Base-by-base conservation (phyloP, 2,113 vertebrate genomes). In the Clarias gariepinus region DNA sequence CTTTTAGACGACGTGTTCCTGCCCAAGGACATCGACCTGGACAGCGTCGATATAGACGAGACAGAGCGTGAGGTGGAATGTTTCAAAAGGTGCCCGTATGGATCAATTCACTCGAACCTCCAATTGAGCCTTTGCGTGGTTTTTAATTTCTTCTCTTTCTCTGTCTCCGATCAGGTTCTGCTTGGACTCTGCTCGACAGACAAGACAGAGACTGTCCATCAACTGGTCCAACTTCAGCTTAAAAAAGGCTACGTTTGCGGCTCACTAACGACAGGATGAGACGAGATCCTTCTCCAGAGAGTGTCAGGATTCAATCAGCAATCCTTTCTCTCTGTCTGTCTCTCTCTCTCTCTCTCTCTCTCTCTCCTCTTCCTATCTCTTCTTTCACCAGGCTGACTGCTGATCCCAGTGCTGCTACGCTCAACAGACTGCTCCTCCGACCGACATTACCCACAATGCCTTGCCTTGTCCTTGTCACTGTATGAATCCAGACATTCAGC, bases 201-300 rank as follows among this genome's bases (percentile, higher is more conserved):
- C 96, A 15, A 96, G 98, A 84, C 98, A 99, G 85, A 96, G 98
- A 90, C 96, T 99, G 87, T 98, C 98, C 89, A 97, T 99, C 96
- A 99, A 99, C 96, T 99, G 98, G 98, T 98, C 98, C 91, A 99
- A 99, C 93, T 99, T 99, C 92, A 99, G 97, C 93, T 95, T 99
- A 96, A 99, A 99, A 95, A 99, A 99, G 92, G 96, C 97, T 83
- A 98, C 97, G 30, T 99, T 97, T 90, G 98, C 97, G 91, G 97
- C 97, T 92, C 98, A 99, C 92, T 99, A 96, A 98, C 52, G 11
- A 90, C 87, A 73, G 19, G 47, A 33, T 25, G 55, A 60, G 41
- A 60, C 30, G 30, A n/a, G 69, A 85, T 82, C 74, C 47, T 63
- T 66, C 90, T 88, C 85, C 83, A 81, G 76, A 91, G 93, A 95